Conservation (phyloP, 2,797 vertebrate species). For the Otolemur crassicaudatus region DNA sequence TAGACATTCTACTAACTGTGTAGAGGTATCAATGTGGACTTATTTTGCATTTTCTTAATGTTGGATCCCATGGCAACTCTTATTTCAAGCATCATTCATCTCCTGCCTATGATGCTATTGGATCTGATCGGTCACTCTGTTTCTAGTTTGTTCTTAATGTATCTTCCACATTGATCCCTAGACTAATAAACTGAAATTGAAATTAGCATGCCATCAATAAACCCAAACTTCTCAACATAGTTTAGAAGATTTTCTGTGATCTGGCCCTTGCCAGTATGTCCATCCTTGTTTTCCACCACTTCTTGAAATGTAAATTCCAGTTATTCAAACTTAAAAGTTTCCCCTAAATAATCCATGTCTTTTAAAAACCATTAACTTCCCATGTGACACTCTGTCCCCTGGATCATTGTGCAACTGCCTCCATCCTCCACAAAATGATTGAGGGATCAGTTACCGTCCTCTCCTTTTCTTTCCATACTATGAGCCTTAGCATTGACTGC, state of each 20-base stretch:
- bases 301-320: not conserved
- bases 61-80: not conserved
- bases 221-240: not conserved
- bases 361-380: not conserved
- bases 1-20: not conserved
- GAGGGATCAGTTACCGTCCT: not conserved
- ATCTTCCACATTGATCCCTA: not conserved
- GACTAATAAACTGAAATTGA: not conserved
- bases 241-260: not conserved
- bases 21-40: not conserved
- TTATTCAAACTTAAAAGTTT: not conserved
- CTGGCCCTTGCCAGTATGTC: not conserved
- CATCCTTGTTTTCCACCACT: not conserved
- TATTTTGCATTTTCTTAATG: constrained; percentile 19
- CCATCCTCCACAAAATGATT: too few relatives aligned
- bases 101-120: not conserved
- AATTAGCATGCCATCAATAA: not conserved
- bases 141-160: constrained; percentile 14
- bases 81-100: not conserved
- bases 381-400: not conserved
- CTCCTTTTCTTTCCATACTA: not conserved
- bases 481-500: not conserved
- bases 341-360: not conserved
- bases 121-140: not conserved
- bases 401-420: not conserved